Percentiles rank a stretch among this genome's conserved stretches.
Evolutionary conservation across 2,888 invertebrate species (phyloP).

Genomic region (Caenorhabditis drosophilae): DNA sequence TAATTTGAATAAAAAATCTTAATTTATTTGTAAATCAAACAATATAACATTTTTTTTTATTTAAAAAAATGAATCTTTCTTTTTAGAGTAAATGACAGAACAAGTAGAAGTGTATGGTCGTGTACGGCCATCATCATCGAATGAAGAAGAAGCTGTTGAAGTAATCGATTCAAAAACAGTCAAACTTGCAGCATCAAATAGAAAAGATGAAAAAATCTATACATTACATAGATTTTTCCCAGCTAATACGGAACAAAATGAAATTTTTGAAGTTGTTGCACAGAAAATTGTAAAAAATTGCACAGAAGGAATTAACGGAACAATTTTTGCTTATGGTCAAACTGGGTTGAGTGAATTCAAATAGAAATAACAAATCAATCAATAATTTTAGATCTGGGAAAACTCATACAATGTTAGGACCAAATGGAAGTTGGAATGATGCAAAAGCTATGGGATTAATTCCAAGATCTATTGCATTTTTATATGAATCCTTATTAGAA

Average conservation of each 20-base stretch:
- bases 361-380: too few relatives aligned
- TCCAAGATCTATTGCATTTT: conserved; percentile 70
- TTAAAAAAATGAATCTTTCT: too few relatives aligned
- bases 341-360: too few relatives aligned
- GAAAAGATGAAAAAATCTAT: conserved; percentile 14
- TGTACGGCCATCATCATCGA: conserved; percentile 17
- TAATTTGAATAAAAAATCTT: too few relatives aligned
- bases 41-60: too few relatives aligned
- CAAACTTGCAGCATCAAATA: neutral
- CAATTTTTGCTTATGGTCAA: conserved; percentile 72
- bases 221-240: conserved; percentile 22
- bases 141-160: conserved; percentile 1
- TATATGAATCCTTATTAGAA: conserved; percentile 68
- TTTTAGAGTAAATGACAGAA: conserved; percentile 15
- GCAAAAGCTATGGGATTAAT: conserved; percentile 70
- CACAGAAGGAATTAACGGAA: conserved; percentile 71
- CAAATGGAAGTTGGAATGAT: conserved; percentile 47
- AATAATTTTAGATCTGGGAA: too few relatives aligned
- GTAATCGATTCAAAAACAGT: conserved; percentile 8
- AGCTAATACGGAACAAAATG: conserved; percentile 15
- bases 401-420: conserved; percentile 71
- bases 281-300: conserved; percentile 70
- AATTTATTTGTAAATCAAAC: too few relatives aligned
- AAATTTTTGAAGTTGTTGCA: conserved; percentile 69
- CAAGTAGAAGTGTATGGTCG: conserved; percentile 21